phyloP scores from a whole-genome alignment of 2,888 invertebrate genomes.

The Dryadula phaetusa region DNA sequence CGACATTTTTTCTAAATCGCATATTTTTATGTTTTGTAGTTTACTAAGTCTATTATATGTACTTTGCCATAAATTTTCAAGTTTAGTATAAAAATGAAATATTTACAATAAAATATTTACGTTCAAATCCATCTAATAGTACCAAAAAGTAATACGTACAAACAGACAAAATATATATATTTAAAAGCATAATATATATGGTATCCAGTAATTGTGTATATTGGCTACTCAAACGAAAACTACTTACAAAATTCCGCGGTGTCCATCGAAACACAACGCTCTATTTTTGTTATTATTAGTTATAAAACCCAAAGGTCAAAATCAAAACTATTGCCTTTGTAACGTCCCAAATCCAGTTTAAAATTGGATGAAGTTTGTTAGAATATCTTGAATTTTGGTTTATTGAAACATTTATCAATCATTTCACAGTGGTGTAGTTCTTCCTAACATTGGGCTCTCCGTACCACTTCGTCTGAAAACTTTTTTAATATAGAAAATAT shows the following conservation, averaged over 20 bases:
- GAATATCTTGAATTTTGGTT: constrained; percentile 22
- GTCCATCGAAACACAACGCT: neutral
- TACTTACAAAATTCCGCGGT: neutral
- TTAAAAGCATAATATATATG: no score
- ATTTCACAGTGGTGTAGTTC: neutral
- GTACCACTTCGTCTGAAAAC: neutral
- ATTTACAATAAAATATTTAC: no score
- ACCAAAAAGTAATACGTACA: no score
- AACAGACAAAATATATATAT: no score
- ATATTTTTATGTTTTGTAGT: no score
- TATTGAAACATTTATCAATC: constrained; percentile 17
- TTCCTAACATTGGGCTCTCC: neutral
- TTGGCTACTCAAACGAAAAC: neutral
- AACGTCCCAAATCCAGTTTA: constrained; percentile 15
- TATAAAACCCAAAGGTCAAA: constrained; percentile 8
- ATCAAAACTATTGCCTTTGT: constrained; percentile 24
- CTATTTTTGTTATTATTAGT: constrained; percentile 16
- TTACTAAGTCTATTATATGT: no score
- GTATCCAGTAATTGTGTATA: no score
- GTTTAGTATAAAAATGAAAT: no score
- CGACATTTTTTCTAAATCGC: no score
- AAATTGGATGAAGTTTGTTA: constrained; percentile 37
- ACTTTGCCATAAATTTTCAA: no score
- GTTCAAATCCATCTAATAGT: no score
- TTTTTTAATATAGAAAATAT: constrained; percentile 14